Percentiles rank a stretch among this genome's conserved stretches.
phyloP scores from a whole-genome alignment of 2,113 vertebrate species.

The Aegithalos caudatus region DNA sequence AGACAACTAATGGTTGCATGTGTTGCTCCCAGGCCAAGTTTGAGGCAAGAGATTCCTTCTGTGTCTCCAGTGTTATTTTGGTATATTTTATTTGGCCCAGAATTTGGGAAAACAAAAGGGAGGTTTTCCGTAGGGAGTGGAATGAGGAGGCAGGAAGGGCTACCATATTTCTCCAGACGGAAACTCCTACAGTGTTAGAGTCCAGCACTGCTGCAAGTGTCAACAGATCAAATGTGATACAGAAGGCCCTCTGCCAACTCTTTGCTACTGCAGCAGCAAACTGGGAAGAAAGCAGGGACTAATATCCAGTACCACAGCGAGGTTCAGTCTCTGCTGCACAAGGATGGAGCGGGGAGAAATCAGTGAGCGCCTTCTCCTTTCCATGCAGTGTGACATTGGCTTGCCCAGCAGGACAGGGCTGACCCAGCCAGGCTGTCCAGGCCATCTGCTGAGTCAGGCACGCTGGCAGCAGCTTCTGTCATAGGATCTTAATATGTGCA shows the following conservation, averaged over 20 bases:
- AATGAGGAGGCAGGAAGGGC: constrained; percentile 55
- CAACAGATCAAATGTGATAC: constrained; percentile 55
- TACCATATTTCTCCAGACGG: constrained; percentile 55
- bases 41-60: constrained; percentile 57
- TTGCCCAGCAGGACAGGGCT: not conserved
- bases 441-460: not conserved
- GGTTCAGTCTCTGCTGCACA: not conserved
- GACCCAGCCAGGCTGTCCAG: not conserved
- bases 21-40: constrained; percentile 25
- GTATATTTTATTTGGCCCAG: constrained; percentile 61
- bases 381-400: fast-evolving
- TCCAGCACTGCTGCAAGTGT: constrained; percentile 55
- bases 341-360: not conserved
- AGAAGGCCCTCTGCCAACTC: constrained; percentile 52
- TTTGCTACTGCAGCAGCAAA: constrained; percentile 44
- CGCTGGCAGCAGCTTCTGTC: not conserved
- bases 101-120: constrained; percentile 58
- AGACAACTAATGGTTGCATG: not conserved
- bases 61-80: constrained; percentile 62
- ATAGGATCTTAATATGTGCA: not conserved
- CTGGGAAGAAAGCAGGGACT: constrained; percentile 2
- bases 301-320: not conserved
- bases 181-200: constrained; percentile 51
- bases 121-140: constrained; percentile 54
- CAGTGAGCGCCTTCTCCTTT: not conserved